Percentiles rank a stretch among this genome's conserved stretches.
phyloP scores from a whole-genome alignment of 2,888 invertebrate genomes.

The Chouioia cunea region DNA sequence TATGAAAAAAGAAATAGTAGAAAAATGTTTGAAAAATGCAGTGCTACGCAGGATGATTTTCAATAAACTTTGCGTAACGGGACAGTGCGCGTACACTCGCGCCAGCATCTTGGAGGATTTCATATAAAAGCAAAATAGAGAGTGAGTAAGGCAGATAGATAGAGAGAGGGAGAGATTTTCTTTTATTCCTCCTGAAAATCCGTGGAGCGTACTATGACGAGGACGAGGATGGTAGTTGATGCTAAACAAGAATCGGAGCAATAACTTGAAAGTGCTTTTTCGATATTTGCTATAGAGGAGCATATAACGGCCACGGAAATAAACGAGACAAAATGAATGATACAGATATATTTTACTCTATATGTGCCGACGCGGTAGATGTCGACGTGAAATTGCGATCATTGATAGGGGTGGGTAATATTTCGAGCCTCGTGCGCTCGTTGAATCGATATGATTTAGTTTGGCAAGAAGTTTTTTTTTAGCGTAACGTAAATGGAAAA shows the following conservation, averaged over 20 bases:
- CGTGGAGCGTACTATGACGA: slow-evolving; percentile 6
- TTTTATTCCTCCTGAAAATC: slow-evolving; percentile 24
- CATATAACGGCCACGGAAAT: not conserved
- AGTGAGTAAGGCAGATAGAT: not conserved
- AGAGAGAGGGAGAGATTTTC: too few relatives aligned
- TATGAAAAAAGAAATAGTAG: too few relatives aligned
- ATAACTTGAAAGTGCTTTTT: slow-evolving; percentile 42
- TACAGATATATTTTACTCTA: not conserved
- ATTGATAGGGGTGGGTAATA: too few relatives aligned
- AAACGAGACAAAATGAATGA: slow-evolving; percentile 20
- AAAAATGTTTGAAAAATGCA: too few relatives aligned
- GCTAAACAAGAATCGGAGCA: slow-evolving; percentile 37
- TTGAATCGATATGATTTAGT: too few relatives aligned
- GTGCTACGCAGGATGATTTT: slow-evolving; percentile 1
- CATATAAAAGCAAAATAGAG: slow-evolving; percentile 22
- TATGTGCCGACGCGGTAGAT: slow-evolving; percentile 10
- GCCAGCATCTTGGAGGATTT: slow-evolving; percentile 33
- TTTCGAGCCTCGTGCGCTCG: too few relatives aligned
- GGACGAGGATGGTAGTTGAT: slow-evolving; percentile 20
- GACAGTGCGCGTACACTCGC: slow-evolving; percentile 10
- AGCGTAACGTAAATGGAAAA: too few relatives aligned
- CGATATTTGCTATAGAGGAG: slow-evolving; percentile 30
- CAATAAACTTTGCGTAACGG: slow-evolving; percentile 38
- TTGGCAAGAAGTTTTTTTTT: too few relatives aligned
- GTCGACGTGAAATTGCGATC: slow-evolving; percentile 30